Conservation (phyloP, 2,113 vertebrate species). For the Maccullochella peelii region DNA sequence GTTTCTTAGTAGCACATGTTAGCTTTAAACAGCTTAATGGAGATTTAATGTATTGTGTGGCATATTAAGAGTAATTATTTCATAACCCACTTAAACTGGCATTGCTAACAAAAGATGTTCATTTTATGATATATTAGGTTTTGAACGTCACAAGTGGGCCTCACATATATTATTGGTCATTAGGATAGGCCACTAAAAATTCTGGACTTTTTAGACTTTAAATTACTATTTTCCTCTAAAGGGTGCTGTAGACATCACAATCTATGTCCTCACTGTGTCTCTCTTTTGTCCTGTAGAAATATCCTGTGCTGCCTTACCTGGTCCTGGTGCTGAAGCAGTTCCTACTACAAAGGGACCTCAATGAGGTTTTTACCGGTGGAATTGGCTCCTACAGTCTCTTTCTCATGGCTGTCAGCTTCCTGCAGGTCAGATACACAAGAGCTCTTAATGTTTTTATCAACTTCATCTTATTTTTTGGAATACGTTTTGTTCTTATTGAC, state of each 20-base stretch:
- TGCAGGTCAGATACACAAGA: slow-evolving; percentile 88
- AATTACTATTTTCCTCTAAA: not conserved
- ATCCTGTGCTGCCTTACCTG: slow-evolving; percentile 95
- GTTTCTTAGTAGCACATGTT: not conserved
- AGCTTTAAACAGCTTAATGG: not conserved
- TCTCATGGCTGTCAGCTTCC: slow-evolving; percentile 99
- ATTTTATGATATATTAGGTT: not conserved
- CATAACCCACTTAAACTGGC: not conserved
- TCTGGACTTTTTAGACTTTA: not conserved
- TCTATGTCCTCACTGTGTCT: not conserved
- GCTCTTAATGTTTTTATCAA: slow-evolving; percentile 1
- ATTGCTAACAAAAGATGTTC: not conserved
- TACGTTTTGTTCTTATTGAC: not conserved
- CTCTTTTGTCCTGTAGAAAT: slow-evolving; percentile 87
- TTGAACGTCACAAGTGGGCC: not conserved
- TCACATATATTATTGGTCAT: not conserved
- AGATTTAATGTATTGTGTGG: not conserved
- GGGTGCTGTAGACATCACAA: not conserved
- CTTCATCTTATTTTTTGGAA: not conserved
- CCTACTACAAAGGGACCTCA: slow-evolving; percentile 97
- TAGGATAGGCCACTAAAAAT: not conserved
- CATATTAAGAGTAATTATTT: no score
- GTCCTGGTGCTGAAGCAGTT: slow-evolving; percentile 99
- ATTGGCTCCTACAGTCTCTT: slow-evolving; percentile 99
- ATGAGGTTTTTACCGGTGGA: slow-evolving; percentile 98